phyloP scores from a whole-genome alignment of 2,113 vertebrate genomes.

The Progne subis region DNA sequence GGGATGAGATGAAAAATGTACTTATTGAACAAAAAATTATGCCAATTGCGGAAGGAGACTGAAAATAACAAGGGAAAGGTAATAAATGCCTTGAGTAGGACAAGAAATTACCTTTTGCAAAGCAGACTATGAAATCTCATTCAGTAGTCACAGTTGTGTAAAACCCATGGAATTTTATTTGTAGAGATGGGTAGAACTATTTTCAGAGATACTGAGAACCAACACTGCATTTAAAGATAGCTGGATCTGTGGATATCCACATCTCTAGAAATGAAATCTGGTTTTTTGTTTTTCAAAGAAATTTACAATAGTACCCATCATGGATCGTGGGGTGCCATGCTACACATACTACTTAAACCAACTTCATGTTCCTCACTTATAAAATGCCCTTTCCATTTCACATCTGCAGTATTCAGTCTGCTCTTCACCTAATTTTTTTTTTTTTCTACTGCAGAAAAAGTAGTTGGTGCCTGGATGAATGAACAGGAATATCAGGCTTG shows the following conservation, averaged over 20 bases:
- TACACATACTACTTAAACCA: not conserved
- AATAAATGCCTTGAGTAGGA: not conserved
- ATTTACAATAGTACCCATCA: not conserved
- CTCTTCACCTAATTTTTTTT: not conserved
- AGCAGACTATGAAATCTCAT: not conserved
- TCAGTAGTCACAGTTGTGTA: not conserved
- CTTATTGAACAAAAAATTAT: conserved; percentile 8
- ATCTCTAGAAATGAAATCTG: not conserved
- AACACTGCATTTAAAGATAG: not conserved
- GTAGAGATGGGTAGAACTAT: not conserved
- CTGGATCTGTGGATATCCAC: not conserved
- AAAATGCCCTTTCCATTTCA: not conserved
- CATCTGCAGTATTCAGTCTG: not conserved
- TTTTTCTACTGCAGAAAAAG: not conserved
- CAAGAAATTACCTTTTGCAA: not conserved
- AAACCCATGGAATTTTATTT: not conserved
- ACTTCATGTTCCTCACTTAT: not conserved
- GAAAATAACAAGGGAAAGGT: not conserved
- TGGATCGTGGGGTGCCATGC: not conserved
- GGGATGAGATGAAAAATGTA: not conserved
- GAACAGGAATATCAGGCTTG: conserved; percentile 23
- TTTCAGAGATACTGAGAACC: not conserved
- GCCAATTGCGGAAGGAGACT: not conserved
- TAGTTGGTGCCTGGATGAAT: conserved; percentile 20
- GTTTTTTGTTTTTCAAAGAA: not conserved